Base-by-base conservation (phyloP, 2,888 invertebrate genomes). In the Physocephala rufipes region DNA sequence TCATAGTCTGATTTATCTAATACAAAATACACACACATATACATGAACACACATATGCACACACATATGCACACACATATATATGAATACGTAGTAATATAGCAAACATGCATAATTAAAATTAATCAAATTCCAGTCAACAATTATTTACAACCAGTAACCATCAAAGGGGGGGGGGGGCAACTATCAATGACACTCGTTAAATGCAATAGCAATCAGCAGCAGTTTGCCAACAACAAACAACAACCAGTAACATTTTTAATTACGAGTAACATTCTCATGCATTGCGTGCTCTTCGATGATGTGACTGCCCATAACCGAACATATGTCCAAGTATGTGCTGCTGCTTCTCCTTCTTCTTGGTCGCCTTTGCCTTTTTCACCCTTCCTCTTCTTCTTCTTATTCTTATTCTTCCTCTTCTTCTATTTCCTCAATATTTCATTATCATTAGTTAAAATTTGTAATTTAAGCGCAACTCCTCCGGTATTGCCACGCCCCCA, bases 31-130 rank as follows among this genome's bases (percentile, higher is more conserved):
- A 36, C 36, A 9, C 36, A 9, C 36, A 36, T 9, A 36, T 9
- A 9, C 36, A 36, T 9, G 9, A 4, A 36, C 36, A n/a, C n/a
- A n/a, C n/a, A n/a, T n/a, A 64, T 73, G 70, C 70, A 73, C 70
- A 70, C 70, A 73, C 61, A n/a, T n/a, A 59, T 67, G 70, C 70
- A 73, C 67, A 73, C 51, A n/a, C n/a, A n/a, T n/a, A n/a, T n/a
- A n/a, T n/a, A n/a, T n/a, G n/a, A n/a, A n/a, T n/a, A n/a, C n/a
- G n/a, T n/a, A n/a, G n/a, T n/a, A n/a, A n/a, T n/a, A n/a, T n/a
- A n/a, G n/a, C n/a, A n/a, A n/a, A 70, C 67, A 75, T 74, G 77
- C 74, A 78, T 77, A 77, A 77, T 77, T 76, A 77, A 76, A 76
- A 76, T 71, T 71, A 76, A 76, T 77, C 74, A 73, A 75, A 75